Evolutionary conservation across 2,113 vertebrate genomes (phyloP), one percentile per base, ranked within the genome.

Genomic region (Rhineura floridana): DNA sequence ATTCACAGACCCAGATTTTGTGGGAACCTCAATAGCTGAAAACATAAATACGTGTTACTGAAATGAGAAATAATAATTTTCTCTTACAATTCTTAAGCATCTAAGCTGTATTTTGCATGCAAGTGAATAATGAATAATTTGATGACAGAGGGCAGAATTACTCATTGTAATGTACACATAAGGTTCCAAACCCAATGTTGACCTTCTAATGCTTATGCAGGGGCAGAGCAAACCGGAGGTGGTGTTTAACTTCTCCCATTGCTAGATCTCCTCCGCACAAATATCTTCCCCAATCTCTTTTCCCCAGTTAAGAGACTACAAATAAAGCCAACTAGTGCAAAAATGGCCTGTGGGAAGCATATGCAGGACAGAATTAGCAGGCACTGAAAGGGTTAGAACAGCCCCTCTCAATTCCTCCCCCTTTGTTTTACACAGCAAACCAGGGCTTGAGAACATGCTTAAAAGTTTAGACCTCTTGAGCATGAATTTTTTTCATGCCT

Each of bases 401-500:
- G 9, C 6, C 30, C 30, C 46, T 44, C 17, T 13, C 12, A 23
- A 63, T 52, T 55, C 30, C n/a, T 15, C 48, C 36, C 33, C 25
- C 69, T 30, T 23, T 30, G 28, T n/a, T 10, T 15, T 46, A 25
- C 42, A 46, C 33, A 78, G 76, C 76, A 79, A 65, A 89, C 52
- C 0, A 30, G 55, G 10, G 1, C 23, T 5, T 69, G 6, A 79
- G 8, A 42, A 88, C 69, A n/a, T 19, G 36, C 39, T 52, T 55
- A 4, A 17, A 62, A 25, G 39, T 81, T 7, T 0, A 0, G 4
- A 48, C 21, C 62, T 73, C 42, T 69, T 25, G 30, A 1, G 25
- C 90, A 91, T 94, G 85, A 78, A 63, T 69, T 84, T 80, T 69
- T 85, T 80, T 4, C 9, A n/a, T 6, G 2, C 65, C 87, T 59